Evolutionary conservation across 2,797 vertebrate species (phyloP).

Genomic region (Myiothlypis coronata): DNA sequence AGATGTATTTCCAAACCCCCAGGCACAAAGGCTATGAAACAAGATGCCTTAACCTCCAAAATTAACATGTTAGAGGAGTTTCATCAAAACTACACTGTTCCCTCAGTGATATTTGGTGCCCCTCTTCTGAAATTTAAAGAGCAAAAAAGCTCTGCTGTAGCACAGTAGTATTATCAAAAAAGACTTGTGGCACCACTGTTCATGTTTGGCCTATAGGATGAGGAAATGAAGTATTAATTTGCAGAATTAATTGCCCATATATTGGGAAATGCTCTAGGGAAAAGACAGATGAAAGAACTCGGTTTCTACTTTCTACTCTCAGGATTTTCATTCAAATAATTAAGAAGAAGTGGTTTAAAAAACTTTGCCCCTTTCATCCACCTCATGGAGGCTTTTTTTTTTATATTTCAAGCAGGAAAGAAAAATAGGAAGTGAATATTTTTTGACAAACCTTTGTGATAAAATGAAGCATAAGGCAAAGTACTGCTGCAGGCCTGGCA

Average conservation of each 20-base stretch:
- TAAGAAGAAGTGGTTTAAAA: neutral
- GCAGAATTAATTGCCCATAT: neutral
- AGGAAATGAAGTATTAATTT: neutral
- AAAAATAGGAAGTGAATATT: neutral
- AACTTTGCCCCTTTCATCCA: neutral
- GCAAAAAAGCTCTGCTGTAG: neutral
- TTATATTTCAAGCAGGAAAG: neutral
- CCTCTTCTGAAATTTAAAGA: neutral
- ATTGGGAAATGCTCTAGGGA: neutral
- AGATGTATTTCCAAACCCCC: neutral
- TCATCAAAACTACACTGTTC: neutral
- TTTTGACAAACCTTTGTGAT: neutral
- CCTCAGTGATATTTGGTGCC: neutral
- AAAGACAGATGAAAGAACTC: neutral
- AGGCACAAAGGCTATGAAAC: neutral
- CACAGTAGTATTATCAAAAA: neutral
- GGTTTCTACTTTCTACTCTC: neutral
- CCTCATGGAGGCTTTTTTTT: neutral
- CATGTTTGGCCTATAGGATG: rapidly evolving
- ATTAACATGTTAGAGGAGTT: neutral
- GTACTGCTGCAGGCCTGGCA: neutral
- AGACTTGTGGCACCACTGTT: neutral
- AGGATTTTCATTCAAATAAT: neutral
- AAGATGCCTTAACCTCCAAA: neutral
- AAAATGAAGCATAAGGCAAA: neutral